Base-by-base conservation (phyloP, 2,888 invertebrate genomes). In the Eilema caniola region DNA sequence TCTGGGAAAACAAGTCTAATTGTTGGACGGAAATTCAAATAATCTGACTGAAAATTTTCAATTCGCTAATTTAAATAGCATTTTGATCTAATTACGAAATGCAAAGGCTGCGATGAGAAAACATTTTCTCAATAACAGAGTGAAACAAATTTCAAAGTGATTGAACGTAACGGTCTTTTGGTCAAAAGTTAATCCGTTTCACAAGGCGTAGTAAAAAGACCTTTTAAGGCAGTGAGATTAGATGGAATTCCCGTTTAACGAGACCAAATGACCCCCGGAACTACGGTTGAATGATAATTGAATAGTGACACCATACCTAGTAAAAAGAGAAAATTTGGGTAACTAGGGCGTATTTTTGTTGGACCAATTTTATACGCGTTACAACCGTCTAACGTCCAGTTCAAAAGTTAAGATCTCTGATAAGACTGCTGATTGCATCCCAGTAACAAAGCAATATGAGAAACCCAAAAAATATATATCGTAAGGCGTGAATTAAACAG, bases 21-120 rank as follows among this genome's bases (percentile, higher is more conserved):
- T 70, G 60, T 67, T 61, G 20, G 28, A n/a, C 47, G 53, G 63
- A 47, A 67, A 71, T 67, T 71, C 63, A 64, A 67, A 67, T 71
- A 62, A 62, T 70, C 20, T 37, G 41, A 47, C n/a, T 10, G 47
- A 28, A 64, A n/a, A n/a, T n/a, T n/a, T 59, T 14, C 23, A 47
- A 16, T 14, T 24, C n/a, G 37, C 37, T 60, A 25, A 66, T 37
- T 41, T 59, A 41, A 41, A 60, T 41, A 57, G 59, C 28, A 53
- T 31, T 69, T 31, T 60, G 31, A 69, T 69, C 64, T 60, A 69
- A 57, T 68, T 62, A 68, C n/a, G 31, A 25, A 62, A 56, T 62
- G 37, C 57, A 41, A 62, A 33, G 24, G 24, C 11, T 12, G 33
- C 57, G 10, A 37, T 59, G n/a, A n/a, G n/a, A 59, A 66, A 41